Evolutionary conservation across 2,113 vertebrate species (phyloP).

Genomic region (Callospermophilus lateralis): DNA sequence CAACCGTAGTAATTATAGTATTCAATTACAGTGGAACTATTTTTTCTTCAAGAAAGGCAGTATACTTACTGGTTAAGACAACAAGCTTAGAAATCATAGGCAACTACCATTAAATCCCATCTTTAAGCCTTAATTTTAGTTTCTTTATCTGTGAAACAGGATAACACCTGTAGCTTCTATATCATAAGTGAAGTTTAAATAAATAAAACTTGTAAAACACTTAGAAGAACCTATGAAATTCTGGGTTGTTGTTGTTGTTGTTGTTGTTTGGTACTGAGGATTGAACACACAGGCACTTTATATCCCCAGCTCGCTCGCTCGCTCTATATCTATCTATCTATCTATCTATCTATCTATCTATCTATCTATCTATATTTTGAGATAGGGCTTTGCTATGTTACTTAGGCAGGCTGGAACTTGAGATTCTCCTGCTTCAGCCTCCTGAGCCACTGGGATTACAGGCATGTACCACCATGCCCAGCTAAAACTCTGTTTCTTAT

Average conservation of each 20-base stretch:
- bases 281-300: too few relatives aligned
- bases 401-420: too few relatives aligned
- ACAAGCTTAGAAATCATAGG: background rate
- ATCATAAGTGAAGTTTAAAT: background rate
- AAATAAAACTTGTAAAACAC: background rate
- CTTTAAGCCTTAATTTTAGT: constrained; percentile 10
- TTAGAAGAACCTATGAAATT: background rate
- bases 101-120: background rate
- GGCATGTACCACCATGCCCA: too few relatives aligned
- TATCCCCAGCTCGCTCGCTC: too few relatives aligned
- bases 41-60: background rate
- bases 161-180: background rate
- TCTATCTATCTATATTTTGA: too few relatives aligned
- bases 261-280: too few relatives aligned
- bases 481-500: background rate
- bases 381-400: too few relatives aligned
- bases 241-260: background rate
- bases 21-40: constrained; percentile 10
- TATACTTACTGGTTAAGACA: too few relatives aligned
- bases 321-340: too few relatives aligned
- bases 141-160: background rate
- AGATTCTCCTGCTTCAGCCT: too few relatives aligned
- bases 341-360: too few relatives aligned
- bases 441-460: too few relatives aligned
- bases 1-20: background rate